A percentile compares a stretch with the other conserved stretches of the same genome.
Conservation (phyloP, 30 jellyfish, hydroid and myxozoan genomes). For the Chironex yamaguchii region DNA sequence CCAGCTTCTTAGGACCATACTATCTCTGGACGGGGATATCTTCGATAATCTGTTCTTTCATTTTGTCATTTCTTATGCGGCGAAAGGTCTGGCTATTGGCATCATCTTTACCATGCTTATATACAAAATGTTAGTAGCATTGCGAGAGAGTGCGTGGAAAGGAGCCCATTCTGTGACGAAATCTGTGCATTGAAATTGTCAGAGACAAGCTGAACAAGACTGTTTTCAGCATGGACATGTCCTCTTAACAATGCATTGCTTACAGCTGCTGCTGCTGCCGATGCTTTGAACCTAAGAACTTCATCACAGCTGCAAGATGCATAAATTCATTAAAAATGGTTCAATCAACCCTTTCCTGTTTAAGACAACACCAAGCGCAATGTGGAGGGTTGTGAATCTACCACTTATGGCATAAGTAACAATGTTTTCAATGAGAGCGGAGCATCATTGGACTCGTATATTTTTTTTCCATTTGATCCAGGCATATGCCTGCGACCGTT, state of each 20-base stretch:
- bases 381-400: neutral
- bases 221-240: neutral
- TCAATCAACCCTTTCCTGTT: neutral
- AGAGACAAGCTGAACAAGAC: constrained; percentile 10
- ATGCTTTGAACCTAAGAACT: neutral
- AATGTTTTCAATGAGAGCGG: neutral
- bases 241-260: too few species aligned
- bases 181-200: constrained; percentile 34
- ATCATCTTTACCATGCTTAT: too few species aligned
- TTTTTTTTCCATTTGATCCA: too few species aligned
- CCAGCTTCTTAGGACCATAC: too few species aligned
- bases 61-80: neutral
- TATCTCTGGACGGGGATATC: neutral
- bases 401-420: neutral
- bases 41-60: neutral
- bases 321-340: neutral
- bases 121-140: neutral
- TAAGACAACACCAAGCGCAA: neutral
- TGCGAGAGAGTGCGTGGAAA: constrained; percentile 33
- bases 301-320: neutral
- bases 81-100: too few species aligned
- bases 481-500: too few species aligned
- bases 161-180: constrained; percentile 38
- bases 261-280: neutral
- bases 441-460: too few species aligned